Evolutionary conservation across 1,140 invertebrate genomes (phyloP), one percentile per base, ranked within the genome.

Genomic region (Camponotus vicinus): DNA sequence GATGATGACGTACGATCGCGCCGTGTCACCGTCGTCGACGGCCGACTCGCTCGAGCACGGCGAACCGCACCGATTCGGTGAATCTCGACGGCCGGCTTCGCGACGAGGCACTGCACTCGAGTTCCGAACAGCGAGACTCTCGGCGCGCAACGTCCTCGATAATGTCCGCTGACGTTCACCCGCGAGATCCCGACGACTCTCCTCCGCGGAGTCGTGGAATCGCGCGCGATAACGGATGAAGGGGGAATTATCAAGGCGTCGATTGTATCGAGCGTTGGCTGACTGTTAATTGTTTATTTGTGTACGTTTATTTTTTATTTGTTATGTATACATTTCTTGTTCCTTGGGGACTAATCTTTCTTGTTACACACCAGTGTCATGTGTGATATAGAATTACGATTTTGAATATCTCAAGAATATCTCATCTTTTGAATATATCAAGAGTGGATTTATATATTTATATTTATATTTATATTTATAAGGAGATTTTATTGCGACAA

Each of bases 171-270:
- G n/a, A 76, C 34, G 11, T 21, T 40, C 11, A 27, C 11, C 13
- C 34, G 34, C 9, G 42, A 8, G 9, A 27, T 37, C n/a, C 8
- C 18, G 18, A 34, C 21, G 27, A 61, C 8, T 49, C 7, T 61
- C n/a, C n/a, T 42, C 13, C 52, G 49, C 27, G 27, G 27, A n/a
- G 15, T 21, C 34, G 64, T 9, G 76, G 40, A 21, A 18, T 15
- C 40, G 21, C 3, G 27, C 61, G 37, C n/a, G 79, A 75, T 37
- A 21, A 83, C 40, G 79, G 40, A 13, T 57, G 45, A 70, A 40
- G 1, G 64, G 45, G 45, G 57, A 40, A 70, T 80, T 52, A 18
- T 55, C 34, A 34, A 6, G 64, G 15, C 32, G 34, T 32, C 27
- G 27, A 27, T 27, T 27, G 45, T 79, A 42, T 79, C 42, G 64